phyloP scores from a whole-genome alignment of 2,797 vertebrate genomes.

The Pipistrellus pipistrellus region DNA sequence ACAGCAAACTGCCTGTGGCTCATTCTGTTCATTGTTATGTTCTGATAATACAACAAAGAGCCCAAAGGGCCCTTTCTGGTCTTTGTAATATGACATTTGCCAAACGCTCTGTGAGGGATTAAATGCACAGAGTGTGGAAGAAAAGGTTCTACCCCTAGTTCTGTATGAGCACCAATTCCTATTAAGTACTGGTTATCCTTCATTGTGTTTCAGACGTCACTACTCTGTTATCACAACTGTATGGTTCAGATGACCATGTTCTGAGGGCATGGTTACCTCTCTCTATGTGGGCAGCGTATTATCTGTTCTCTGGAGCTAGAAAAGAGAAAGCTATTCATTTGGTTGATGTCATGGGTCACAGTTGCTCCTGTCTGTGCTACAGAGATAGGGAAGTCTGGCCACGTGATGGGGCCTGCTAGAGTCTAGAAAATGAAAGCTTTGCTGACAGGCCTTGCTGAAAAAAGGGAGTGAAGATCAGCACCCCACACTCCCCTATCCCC shows the following conservation, averaged over 20 bases:
- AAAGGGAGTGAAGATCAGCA: neutral
- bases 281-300: neutral
- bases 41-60: conserved; percentile 16
- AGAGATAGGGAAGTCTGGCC: conserved; percentile 31
- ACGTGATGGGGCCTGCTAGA: neutral
- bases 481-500: no score
- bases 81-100: conserved; percentile 16
- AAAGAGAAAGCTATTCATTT: conserved; percentile 38
- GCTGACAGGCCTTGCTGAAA: neutral
- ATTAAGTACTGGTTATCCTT: neutral
- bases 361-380: neutral
- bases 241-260: conserved; percentile 2
- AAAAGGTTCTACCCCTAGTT: neutral
- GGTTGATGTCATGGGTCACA: neutral
- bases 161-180: accelerated
- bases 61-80: neutral
- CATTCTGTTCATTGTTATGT: neutral
- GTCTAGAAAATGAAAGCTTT: conserved; percentile 22
- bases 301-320: neutral
- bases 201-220: neutral
- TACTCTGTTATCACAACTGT: neutral
- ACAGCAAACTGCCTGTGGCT: neutral
- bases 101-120: neutral
- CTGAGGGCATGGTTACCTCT: neutral
- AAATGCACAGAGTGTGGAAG: neutral